These are phyloP conservation scores for Fukomys damarensis DNA, from an alignment of 2,113 vertebrate species.

Conservation along the genomic window DNA sequence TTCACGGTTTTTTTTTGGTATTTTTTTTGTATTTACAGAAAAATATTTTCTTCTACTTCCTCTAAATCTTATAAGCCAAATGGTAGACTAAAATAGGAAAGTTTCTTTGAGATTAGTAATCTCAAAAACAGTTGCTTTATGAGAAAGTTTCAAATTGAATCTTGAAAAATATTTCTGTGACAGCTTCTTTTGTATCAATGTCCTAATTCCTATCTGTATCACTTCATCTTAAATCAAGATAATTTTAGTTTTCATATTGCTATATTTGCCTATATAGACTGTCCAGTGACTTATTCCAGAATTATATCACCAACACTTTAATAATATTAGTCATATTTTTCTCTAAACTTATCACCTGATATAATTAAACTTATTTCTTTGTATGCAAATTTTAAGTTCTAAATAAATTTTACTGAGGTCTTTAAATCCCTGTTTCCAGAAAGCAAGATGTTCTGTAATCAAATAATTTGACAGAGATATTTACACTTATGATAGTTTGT, in stretches of 20 bases:
- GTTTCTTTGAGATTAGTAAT: background rate
- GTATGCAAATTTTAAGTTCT: background rate
- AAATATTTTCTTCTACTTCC: background rate
- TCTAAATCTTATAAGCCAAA: background rate
- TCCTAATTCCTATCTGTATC: background rate
- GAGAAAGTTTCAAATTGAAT: background rate
- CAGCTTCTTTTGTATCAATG: background rate
- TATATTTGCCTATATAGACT: background rate
- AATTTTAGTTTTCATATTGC: background rate
- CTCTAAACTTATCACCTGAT: constrained; percentile 3
- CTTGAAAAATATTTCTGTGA: background rate
- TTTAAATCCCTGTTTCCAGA: background rate
- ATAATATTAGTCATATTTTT: background rate
- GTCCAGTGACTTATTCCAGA: background rate
- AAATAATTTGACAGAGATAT: background rate
- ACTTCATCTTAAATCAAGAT: background rate
- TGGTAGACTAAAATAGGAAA: background rate
- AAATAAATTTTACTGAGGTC: background rate
- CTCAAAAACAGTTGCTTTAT: background rate
- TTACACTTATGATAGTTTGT: background rate
- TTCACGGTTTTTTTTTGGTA: background rate
- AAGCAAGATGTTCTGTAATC: background rate
- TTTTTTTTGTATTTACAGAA: constrained; percentile 4
- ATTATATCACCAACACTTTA: background rate
- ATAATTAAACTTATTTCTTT: background rate